A percentile compares a stretch with the other conserved stretches of the same genome.
These are phyloP conservation scores for Brotogeris chrysoptera DNA, from an alignment of 2,797 vertebrate genomes.

Conservation along the genomic window DNA sequence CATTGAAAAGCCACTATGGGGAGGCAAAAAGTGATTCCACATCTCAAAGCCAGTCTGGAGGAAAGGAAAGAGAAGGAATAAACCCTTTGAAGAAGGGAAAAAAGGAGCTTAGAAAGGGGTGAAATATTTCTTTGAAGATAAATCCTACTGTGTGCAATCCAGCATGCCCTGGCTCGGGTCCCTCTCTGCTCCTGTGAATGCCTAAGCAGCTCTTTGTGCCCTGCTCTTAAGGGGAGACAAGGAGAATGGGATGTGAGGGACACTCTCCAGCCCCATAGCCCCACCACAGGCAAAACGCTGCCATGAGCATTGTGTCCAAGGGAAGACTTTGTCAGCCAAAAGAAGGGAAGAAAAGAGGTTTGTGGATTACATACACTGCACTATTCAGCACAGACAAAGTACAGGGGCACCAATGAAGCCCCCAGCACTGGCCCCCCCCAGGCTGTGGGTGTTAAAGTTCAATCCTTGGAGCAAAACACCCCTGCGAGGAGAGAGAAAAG, in stretches of 20 bases:
- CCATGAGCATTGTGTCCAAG: neutral
- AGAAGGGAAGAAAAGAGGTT: neutral
- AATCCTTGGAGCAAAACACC: neutral
- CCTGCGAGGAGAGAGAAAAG: neutral
- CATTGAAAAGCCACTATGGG: neutral
- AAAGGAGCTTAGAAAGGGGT: neutral
- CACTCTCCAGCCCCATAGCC: neutral
- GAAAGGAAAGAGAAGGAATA: neutral
- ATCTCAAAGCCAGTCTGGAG: neutral
- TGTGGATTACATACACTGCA: neutral
- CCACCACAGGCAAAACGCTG: too few relatives aligned
- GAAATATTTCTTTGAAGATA: slow-evolving; percentile 49
- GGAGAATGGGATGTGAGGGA: neutral
- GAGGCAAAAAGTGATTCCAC: neutral
- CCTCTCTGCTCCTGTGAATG: slow-evolving; percentile 1
- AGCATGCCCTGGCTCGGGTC: slow-evolving; percentile 19
- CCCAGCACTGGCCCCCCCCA: neutral
- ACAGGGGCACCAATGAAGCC: neutral
- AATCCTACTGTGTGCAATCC: slow-evolving; percentile 51
- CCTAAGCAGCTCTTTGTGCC: neutral
- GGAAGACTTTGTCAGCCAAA: neutral
- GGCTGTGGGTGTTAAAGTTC: neutral
- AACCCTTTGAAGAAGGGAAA: neutral
- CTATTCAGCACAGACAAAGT: slow-evolving; percentile 22
- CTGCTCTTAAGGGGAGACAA: neutral